Percentiles rank a stretch among this genome's conserved stretches.
Conservation (phyloP, 1,140 invertebrate species). For the Plutomurus gul region DNA sequence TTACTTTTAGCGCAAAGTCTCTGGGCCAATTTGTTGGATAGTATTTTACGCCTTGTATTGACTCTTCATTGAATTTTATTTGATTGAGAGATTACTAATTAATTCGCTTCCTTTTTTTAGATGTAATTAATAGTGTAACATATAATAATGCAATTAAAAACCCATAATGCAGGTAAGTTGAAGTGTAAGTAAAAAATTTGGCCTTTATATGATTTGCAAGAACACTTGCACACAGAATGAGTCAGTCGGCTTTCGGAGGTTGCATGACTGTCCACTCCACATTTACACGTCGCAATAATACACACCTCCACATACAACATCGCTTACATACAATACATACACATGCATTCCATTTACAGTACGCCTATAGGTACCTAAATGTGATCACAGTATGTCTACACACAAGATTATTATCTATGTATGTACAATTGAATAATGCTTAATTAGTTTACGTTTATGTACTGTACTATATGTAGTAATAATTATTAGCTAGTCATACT, state of each 20-base stretch:
- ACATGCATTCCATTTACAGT: conserved; percentile 29
- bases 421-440: conserved; percentile 31
- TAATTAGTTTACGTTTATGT: too few species aligned
- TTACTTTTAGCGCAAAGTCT: conserved; percentile 18
- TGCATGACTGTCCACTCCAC: conserved; percentile 24
- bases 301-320: conserved; percentile 9
- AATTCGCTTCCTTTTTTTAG: not conserved
- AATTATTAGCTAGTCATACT: conserved; percentile 21
- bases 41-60: not conserved
- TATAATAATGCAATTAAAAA: conserved; percentile 31
- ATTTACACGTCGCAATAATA: conserved; percentile 19
- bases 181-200: conserved; percentile 36
- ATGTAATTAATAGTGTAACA: not conserved
- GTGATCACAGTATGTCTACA: conserved; percentile 44
- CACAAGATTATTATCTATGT: conserved; percentile 42
- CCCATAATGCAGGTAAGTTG: conserved; percentile 18
- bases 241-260: conserved; percentile 26
- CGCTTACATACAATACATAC: conserved; percentile 28
- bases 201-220: conserved; percentile 33
- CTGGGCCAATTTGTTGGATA: not conserved
- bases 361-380: conserved; percentile 38
- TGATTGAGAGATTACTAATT: not conserved
- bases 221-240: conserved; percentile 26
- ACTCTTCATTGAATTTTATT: not conserved
- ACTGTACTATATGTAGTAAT: not conserved